A percentile compares a stretch with the other conserved stretches of the same genome.
phyloP scores from a whole-genome alignment of 2,113 vertebrate species.

The Aptenodytes forsteri region DNA sequence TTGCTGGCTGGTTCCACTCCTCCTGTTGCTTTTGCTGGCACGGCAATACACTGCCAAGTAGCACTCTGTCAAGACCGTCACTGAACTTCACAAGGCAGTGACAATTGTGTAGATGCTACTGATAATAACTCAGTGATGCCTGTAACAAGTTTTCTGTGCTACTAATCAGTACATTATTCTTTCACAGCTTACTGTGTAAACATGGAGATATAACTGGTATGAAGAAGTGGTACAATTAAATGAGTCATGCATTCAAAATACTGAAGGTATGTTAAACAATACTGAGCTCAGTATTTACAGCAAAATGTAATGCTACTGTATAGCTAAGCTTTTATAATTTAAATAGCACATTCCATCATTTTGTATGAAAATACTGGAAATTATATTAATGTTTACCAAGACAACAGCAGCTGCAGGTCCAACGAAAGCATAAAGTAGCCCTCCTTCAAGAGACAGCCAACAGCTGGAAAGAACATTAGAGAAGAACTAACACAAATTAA shows the following conservation, averaged over 20 bases:
- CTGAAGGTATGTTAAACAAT: background rate
- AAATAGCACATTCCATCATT: background rate
- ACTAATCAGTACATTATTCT: background rate
- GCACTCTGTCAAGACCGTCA: background rate
- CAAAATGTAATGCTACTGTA: background rate
- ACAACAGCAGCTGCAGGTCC: slow-evolving; percentile 98
- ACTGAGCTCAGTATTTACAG: background rate
- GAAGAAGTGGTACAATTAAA: background rate
- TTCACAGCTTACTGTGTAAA: background rate
- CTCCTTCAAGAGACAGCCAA: slow-evolving; percentile 98
- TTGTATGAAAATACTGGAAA: background rate
- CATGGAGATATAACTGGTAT: background rate
- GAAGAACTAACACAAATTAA: slow-evolving; percentile 82
- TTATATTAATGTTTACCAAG: slow-evolving; percentile 83
- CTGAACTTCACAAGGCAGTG: background rate
- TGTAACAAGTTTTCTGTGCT: background rate
- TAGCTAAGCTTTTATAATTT: background rate
- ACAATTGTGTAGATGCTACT: background rate
- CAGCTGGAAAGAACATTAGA: slow-evolving; percentile 85
- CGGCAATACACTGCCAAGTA: background rate
- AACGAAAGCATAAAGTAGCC: slow-evolving; percentile 96
- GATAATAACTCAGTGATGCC: slow-evolving; percentile 10
- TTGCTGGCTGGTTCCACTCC: background rate
- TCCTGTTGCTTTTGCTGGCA: slow-evolving; percentile 20
- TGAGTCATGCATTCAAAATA: background rate